Evolutionary conservation across 2,113 vertebrate genomes (phyloP).

Genomic region (Diadophis punctatus): DNA sequence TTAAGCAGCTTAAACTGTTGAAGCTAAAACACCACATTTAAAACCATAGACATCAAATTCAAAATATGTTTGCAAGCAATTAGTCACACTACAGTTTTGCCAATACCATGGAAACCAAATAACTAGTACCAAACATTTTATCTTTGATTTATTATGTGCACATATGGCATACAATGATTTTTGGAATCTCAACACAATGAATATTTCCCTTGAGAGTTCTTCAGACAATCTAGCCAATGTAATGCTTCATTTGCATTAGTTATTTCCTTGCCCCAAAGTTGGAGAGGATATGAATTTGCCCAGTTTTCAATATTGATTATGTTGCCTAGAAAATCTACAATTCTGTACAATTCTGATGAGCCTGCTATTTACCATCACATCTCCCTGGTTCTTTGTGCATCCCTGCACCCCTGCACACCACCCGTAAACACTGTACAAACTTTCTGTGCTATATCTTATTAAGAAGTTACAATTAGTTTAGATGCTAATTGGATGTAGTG

Average conservation of each 20-base stretch:
- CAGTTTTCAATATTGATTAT: not conserved
- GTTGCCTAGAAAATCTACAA: not conserved
- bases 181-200: not conserved
- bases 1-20: not conserved
- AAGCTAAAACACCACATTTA: not conserved
- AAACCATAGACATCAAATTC: not conserved
- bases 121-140: not conserved
- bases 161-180: not conserved
- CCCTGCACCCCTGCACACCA: not conserved
- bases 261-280: not conserved
- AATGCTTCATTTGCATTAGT: not conserved
- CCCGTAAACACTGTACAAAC: not conserved
- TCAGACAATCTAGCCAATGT: not conserved
- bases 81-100: not conserved
- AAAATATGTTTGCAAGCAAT: not conserved
- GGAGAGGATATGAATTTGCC: not conserved
- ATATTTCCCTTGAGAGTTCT: not conserved
- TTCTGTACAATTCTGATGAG: not conserved
- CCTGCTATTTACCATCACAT: not conserved
- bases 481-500: not conserved
- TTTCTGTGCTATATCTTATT: not conserved
- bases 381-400: not conserved
- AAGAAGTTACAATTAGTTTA: not conserved
- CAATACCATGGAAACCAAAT: not conserved
- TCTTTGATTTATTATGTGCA: slow-evolving; percentile 17